Evolutionary conservation across 1,140 invertebrate species (phyloP), one percentile per base, ranked within the genome.

Genomic region (Camponotus floridanus): DNA sequence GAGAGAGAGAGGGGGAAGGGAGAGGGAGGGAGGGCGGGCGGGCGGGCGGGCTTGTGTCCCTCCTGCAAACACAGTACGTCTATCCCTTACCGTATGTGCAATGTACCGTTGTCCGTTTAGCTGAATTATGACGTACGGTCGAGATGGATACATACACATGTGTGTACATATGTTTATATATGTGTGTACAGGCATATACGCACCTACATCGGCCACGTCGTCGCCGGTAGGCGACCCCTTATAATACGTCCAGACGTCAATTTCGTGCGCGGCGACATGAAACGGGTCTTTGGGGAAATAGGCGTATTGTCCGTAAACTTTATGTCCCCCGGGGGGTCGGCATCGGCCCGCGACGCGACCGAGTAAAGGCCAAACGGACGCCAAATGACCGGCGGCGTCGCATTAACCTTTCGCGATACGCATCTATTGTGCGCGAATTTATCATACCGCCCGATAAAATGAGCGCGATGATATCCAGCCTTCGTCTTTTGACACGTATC

Each of bases 171-270:
- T 45, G 36, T 39, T 3, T 79, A 55, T 71, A 3, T 51, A 3
- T 48, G 13, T 48, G 7, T 51, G 13, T 62, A 76, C 55, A 84
- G 48, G 31, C 73, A 31, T 64, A 26, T 55, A 65, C 74, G 71
- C 59, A 64, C 31, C 45, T 48, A 61, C 36, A 59, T 64, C 45
- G 55, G 61, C 33, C 59, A 45, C 74, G 21, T 80, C 31, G 62
- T 80, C 62, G 48, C 64, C 76, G 39, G 42, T 26, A 15, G 48
- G 48, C 78, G 48, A 21, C 48, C 78, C 78, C 78, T 80, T 80
- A 71, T 70, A 42, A 33, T 78, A 65, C 78, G n/a, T n/a, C 55
- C 68, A 83, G 68, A 83, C 68, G 93, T 93, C 91, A 91, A 90
- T 92, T 91, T 88, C 68, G 68, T 55, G 68, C 67, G 57, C 68